Conservation (phyloP, 2,888 invertebrate genomes). For the Lepetodrilus schrolli region DNA sequence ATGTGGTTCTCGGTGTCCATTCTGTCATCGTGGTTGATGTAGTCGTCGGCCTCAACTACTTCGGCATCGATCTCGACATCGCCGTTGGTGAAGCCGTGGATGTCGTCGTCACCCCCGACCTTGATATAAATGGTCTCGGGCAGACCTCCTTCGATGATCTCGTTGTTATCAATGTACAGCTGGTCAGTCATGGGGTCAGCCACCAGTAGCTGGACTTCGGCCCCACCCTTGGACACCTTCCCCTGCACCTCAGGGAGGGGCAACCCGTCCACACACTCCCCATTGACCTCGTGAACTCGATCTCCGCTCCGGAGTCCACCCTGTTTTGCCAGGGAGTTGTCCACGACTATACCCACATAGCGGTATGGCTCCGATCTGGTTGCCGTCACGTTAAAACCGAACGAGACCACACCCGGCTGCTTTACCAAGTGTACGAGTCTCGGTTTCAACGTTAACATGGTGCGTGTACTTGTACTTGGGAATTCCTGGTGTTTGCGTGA, state of each 20-base stretch:
- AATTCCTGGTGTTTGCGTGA: background rate
- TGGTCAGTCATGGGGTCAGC: slow-evolving; percentile 20
- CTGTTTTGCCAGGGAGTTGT: background rate
- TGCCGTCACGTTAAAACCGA: background rate
- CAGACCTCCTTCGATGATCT: background rate
- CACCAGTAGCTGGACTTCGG: background rate
- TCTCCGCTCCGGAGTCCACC: slow-evolving; percentile 12
- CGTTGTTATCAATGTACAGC: background rate
- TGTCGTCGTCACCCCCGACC: background rate
- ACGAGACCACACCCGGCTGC: background rate
- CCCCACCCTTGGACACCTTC: background rate
- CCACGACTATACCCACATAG: background rate
- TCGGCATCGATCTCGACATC: slow-evolving; percentile 14
- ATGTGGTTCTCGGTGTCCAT: too few species aligned
- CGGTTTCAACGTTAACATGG: slow-evolving; percentile 10
- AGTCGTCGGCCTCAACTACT: slow-evolving; percentile 27
- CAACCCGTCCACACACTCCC: background rate
- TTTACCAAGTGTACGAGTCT: background rate
- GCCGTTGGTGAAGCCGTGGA: background rate
- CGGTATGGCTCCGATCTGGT: slow-evolving; percentile 3
- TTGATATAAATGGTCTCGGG: background rate
- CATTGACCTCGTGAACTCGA: background rate
- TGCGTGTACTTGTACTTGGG: too few species aligned
- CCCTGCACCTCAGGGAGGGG: background rate
- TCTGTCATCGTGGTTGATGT: background rate